A percentile compares a stretch with the other conserved stretches of the same genome.
phyloP scores from a whole-genome alignment of 2,797 vertebrate species.

The Trachops cirrhosus region DNA sequence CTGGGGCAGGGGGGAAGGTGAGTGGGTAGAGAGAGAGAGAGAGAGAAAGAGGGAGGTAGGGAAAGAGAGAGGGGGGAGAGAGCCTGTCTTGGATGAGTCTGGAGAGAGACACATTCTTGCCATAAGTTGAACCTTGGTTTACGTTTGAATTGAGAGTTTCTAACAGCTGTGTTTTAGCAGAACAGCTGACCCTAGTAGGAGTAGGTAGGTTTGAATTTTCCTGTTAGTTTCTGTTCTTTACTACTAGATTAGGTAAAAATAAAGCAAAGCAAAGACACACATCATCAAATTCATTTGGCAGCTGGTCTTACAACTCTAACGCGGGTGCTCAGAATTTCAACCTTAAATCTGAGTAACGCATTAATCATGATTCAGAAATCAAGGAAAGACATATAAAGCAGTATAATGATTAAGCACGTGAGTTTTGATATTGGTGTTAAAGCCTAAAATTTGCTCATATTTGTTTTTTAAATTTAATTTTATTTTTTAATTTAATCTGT shows the following conservation, averaged over 20 bases:
- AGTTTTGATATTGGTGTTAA: neutral
- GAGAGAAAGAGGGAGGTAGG: neutral
- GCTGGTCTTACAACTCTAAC: neutral
- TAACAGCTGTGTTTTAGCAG: neutral
- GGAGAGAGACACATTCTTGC: neutral
- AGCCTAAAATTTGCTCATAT: neutral
- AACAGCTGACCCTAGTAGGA: neutral
- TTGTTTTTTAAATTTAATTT: too few species aligned
- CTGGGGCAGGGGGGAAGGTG: too few species aligned
- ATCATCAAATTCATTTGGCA: neutral
- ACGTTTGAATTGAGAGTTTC: neutral
- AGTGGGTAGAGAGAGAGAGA: neutral
- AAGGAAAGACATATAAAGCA: neutral
- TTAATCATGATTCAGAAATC: slow-evolving; percentile 3
- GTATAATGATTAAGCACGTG: neutral
- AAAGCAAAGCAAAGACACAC: neutral
- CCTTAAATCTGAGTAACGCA: neutral
- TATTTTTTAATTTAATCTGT: too few species aligned
- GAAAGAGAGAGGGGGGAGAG: neutral
- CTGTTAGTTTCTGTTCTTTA: slow-evolving; percentile 7
- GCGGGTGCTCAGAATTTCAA: neutral
- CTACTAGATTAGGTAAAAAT: neutral
- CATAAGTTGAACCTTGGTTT: neutral
- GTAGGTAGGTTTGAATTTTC: neutral
- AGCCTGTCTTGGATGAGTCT: neutral